Conservation (phyloP, 2,888 invertebrate genomes). For the Philopedon plagiatum region DNA sequence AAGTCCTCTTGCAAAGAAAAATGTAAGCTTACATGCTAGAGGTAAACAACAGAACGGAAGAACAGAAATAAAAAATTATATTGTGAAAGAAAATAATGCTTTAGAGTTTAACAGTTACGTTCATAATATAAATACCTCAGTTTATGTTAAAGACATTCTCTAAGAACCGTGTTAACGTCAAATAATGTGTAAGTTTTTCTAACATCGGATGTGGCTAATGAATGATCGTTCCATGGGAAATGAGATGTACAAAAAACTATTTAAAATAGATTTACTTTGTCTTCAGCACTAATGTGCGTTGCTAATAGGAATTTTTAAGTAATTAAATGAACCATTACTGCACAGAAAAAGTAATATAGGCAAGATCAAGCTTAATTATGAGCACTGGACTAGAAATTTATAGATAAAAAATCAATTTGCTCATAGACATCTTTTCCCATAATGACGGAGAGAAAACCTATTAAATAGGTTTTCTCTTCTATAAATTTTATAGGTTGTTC, state of each 20-base stretch:
- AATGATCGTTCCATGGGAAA: constrained; percentile 1
- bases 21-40: too few relatives aligned
- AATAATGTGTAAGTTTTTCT: neutral
- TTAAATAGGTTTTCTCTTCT: too few relatives aligned
- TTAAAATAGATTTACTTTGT: neutral
- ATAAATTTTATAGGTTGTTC: too few relatives aligned
- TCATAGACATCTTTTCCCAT: too few relatives aligned
- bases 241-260: neutral
- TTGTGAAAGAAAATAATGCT: neutral
- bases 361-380: too few relatives aligned
- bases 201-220: neutral
- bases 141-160: neutral
- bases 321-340: neutral
- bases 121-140: too few relatives aligned
- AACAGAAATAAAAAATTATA: neutral
- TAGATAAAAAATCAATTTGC: too few relatives aligned
- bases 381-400: too few relatives aligned
- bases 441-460: too few relatives aligned
- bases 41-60: neutral
- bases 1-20: too few relatives aligned
- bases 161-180: neutral
- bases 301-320: neutral
- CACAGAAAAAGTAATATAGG: neutral
- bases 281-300: neutral
- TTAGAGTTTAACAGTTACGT: too few relatives aligned